Evolutionary conservation across 2,113 vertebrate species (phyloP), one percentile per base, ranked within the genome.

Genomic region (Sula dactylatra): DNA sequence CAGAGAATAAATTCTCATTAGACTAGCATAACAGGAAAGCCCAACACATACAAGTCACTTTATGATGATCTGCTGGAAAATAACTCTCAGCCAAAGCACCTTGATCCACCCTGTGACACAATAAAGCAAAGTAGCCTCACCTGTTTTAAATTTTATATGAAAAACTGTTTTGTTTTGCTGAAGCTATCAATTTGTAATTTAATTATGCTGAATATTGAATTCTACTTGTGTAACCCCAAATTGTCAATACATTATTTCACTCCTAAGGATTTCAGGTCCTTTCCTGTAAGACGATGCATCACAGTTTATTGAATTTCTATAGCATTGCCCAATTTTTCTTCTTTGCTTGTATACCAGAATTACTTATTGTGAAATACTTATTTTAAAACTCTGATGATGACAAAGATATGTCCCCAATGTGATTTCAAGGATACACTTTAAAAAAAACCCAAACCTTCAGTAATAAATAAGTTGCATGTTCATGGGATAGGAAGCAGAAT

Each of bases 161-260:
- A 94, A 91, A 96, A 62, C 67, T 40, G 18, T 29, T 95, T 72
- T 86, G 24, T 88, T 95, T 71, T 77, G n/a, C 86, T 94, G 89
- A 80, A 93, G 62, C 81, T 96, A 96, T 97, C 89, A 72, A 89
- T 96, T 93, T 93, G 62, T 96, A 91, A 96, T 95, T 92, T 93
- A 97, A 95, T 95, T 94, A 94, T 77, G 54, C 54, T 66, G 78
- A 93, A 93, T 95, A 97, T 95, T 94, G 96, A 95, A 90, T 94
- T 96, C 66, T 93, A 83, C 89, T 96, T 95, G 93, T 91, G 78
- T 78, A 95, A 93, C 59, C 66, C 73, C 82, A 93, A 93, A 77
- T 59, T 88, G 74, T 91, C 95, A 70, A 97, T 95, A 94, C 32
- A 36, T 89, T 87, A 94, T 95, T 96, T 96, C 0, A 0, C n/a